phyloP scores from a whole-genome alignment of 2,888 invertebrate genomes.

The Sinhomidia bicolor region DNA sequence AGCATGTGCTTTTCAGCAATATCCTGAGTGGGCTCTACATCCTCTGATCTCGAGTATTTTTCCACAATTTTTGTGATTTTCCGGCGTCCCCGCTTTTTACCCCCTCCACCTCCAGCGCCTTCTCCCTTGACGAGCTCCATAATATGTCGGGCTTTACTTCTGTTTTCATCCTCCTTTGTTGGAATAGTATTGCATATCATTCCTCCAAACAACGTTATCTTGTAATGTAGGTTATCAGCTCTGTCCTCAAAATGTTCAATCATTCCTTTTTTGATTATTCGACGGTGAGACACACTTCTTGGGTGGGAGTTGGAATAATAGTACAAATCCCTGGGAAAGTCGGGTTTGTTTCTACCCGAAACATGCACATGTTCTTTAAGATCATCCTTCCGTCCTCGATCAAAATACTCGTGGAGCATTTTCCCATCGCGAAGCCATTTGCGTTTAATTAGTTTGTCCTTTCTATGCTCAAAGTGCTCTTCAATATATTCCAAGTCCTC shows the following conservation, averaged over 20 bases:
- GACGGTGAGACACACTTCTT: constrained; percentile 72
- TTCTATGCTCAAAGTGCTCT: constrained; percentile 86
- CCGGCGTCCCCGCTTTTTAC: constrained; percentile 69
- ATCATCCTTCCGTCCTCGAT: constrained; percentile 87
- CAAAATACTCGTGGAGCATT: constrained; percentile 85
- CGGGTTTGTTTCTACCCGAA: constrained; percentile 76
- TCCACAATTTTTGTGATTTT: constrained; percentile 77
- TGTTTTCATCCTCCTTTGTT: constrained; percentile 68
- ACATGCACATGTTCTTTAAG: constrained; percentile 82
- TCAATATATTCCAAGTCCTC: constrained; percentile 83
- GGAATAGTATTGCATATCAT: constrained; percentile 75
- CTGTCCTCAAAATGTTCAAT: constrained; percentile 78
- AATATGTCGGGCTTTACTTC: constrained; percentile 68
- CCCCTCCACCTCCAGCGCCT: constrained; percentile 58
- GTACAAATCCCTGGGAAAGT: constrained; percentile 75
- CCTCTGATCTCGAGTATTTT: constrained; percentile 74
- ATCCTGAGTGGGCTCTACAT: constrained; percentile 68
- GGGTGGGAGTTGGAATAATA: constrained; percentile 77
- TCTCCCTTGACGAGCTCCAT: constrained; percentile 75
- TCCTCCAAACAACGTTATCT: constrained; percentile 75
- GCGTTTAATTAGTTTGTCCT: constrained; percentile 85
- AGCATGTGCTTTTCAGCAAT: constrained; percentile 78
- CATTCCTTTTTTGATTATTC: constrained; percentile 76
- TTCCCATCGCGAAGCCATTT: constrained; percentile 84
- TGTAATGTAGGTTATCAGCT: constrained; percentile 77